Base-by-base conservation (phyloP, 2,113 vertebrate genomes). In the Catharus minimus region DNA sequence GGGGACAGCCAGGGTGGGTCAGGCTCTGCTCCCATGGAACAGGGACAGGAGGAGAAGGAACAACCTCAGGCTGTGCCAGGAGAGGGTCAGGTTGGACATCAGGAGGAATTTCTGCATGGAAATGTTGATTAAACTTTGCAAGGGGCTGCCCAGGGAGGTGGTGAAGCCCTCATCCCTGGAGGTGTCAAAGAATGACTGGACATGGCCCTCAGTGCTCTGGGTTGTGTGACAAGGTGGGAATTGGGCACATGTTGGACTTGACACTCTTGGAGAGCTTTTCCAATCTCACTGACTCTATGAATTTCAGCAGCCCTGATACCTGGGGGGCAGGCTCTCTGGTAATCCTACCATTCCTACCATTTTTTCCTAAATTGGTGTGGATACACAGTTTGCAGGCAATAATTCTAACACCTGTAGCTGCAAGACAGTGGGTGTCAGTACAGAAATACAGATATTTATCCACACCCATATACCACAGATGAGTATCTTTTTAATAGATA, bases 1-100 rank as follows among this genome's bases (percentile, higher is more conserved):
- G n/a, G 14, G n/a, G 38, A 0, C 32, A 75, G 21, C 26, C 1
- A 0, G 30, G 32, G 11, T 3, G 3, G 11, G 4, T 52, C 0
- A 1, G 39, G 46, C 28, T 77, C 23, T 86, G 62, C 64, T 68
- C 8, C 7, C 47, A 53, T 2, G 18, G 64, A 60, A 86, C 47
- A 61, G 46, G 38, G 62, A 58, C 46, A 36, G 33, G 33, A 36
- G 33, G 33, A 36, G 33, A 36, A 36, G 33, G 33, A 36, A 36
- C 33, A 33, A 36, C 38, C 62, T 38, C 8, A 60, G 5, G 38
- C 8, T 61, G 28, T 0, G 53, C 12, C 46, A 67, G 61, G 44
- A 14, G 8, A 66, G 4, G 13, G 0, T 1, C 32, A 56, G 20
- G 12, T 0, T 20, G 60, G 69, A 66, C 30, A 43, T 5, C 16